phyloP scores from a whole-genome alignment of 2,797 vertebrate species.

The Jordanella pulchra region DNA sequence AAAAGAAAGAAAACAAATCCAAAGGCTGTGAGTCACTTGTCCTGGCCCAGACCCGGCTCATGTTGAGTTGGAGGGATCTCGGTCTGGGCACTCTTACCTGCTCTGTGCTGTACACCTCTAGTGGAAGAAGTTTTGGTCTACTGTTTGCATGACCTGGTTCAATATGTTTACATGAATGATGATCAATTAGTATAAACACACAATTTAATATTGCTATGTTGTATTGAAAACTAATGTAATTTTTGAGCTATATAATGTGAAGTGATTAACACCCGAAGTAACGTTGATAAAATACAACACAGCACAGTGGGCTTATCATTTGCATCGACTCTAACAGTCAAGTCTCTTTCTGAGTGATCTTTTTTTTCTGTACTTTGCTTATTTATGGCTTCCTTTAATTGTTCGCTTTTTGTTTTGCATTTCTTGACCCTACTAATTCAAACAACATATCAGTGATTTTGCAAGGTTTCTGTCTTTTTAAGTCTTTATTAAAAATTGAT shows the following conservation, averaged over 20 bases:
- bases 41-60: slow-evolving; percentile 28
- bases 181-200: slow-evolving; percentile 77
- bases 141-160: slow-evolving; percentile 86
- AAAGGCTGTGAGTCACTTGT: slow-evolving; percentile 25
- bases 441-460: slow-evolving; percentile 35
- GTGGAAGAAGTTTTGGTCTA: slow-evolving; percentile 82
- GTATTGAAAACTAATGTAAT: slow-evolving; percentile 75
- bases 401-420: slow-evolving; percentile 17
- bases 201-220: slow-evolving; percentile 77
- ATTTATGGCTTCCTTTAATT: slow-evolving; percentile 39
- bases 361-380: slow-evolving; percentile 53
- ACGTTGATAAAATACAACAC: slow-evolving; percentile 72
- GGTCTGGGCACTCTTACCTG: slow-evolving; percentile 72
- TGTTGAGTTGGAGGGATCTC: slow-evolving; percentile 62
- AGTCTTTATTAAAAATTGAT: background rate
- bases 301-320: slow-evolving; percentile 72
- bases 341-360: slow-evolving; percentile 55
- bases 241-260: slow-evolving; percentile 80
- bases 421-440: slow-evolving; percentile 15
- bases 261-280: slow-evolving; percentile 78
- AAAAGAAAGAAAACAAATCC: slow-evolving; percentile 17
- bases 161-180: slow-evolving; percentile 86
- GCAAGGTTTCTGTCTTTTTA: slow-evolving; percentile 3
- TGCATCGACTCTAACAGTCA: slow-evolving; percentile 59
- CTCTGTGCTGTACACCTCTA: slow-evolving; percentile 80